Evolutionary conservation across 1,140 invertebrate genomes (phyloP), one percentile per base, ranked within the genome.

Genomic region (Tenebrio molitor): DNA sequence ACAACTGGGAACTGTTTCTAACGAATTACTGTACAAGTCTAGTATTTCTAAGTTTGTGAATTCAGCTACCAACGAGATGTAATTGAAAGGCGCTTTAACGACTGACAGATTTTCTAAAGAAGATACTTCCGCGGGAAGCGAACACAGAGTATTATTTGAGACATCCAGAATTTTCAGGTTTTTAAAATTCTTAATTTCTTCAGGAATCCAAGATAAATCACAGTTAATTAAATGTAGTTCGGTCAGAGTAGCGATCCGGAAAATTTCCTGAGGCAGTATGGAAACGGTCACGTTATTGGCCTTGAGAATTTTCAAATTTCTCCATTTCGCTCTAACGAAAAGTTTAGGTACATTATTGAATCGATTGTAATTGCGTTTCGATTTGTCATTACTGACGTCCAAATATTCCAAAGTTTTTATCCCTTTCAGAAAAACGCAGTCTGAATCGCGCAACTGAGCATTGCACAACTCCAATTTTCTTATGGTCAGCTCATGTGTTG

Each of bases 21-120:
- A 25, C 6, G 7, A 14, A 29, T 72, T 72, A 39, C 67, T 14
- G 21, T 72, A 72, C 7, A 72, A 53, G 36, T 72, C 70, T 19
- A 72, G 53, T 17, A 42, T 21, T 72, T 67, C 34, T 58, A 72
- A 67, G 1, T 39, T 15, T 36, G 21, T 17, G 5, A 72, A 50
- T 44, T 65, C 58, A 4, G 34, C 36, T 17, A 72, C 16, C 16
- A n/a, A 41, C 3, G 41, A 44, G 34, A 72, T 67, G 19, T 21
- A 10, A 23, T 72, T 72, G 19, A 36, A 23, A 0, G 6, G 39
- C 8, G 70, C 70, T 58, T 36, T 36, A 10, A 72, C 17, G 7
- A 72, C 29, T 39, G 3, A 7, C 19, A 72, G 12, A 1, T 42
- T 19, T 33, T 23, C 19, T 10, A 72, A 17, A 10, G 7, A 17